A percentile compares a stretch with the other conserved stretches of the same genome.
phyloP scores from a whole-genome alignment of 1,140 invertebrate species.

The Charaxes varanes region DNA sequence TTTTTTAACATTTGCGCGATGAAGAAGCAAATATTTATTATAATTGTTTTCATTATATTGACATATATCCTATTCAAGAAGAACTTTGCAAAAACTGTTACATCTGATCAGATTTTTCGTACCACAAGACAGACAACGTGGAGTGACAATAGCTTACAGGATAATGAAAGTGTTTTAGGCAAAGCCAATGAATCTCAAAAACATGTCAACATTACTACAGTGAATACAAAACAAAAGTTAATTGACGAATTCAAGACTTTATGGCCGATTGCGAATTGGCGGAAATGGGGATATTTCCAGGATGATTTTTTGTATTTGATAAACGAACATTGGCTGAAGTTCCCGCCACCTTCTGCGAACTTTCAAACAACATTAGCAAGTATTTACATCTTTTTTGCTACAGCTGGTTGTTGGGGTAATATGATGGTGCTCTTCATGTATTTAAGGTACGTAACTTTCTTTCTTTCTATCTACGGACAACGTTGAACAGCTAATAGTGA shows the following conservation, averaged over 20 bases:
- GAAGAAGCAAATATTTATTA: conserved; percentile 33
- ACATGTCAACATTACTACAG: conserved; percentile 23
- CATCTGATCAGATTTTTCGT: too few species aligned
- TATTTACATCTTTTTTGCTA: conserved; percentile 76
- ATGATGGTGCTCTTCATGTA: conserved; percentile 79
- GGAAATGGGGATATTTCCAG: conserved; percentile 67
- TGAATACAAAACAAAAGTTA: conserved; percentile 25
- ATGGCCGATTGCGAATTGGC: conserved; percentile 73
- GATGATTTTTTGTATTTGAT: conserved; percentile 76
- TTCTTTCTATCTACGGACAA: too few species aligned
- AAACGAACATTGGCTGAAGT: conserved; percentile 80
- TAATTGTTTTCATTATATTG: too few species aligned
- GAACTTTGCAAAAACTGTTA: too few species aligned
- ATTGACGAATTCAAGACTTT: conserved; percentile 49
- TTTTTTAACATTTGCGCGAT: conserved; percentile 20
- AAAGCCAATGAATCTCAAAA: conserved; percentile 17
- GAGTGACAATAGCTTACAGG: too few species aligned
- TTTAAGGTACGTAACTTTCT: conserved; percentile 77
- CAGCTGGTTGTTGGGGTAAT: conserved; percentile 78
- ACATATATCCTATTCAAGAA: too few species aligned
- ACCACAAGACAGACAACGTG: too few species aligned
- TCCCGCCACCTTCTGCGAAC: conserved; percentile 71
- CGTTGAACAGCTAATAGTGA: too few species aligned
- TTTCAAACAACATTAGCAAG: conserved; percentile 75
- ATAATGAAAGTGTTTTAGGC: too few species aligned